Base-by-base conservation (phyloP, 2,888 invertebrate species). In the Melanargia galathea region DNA sequence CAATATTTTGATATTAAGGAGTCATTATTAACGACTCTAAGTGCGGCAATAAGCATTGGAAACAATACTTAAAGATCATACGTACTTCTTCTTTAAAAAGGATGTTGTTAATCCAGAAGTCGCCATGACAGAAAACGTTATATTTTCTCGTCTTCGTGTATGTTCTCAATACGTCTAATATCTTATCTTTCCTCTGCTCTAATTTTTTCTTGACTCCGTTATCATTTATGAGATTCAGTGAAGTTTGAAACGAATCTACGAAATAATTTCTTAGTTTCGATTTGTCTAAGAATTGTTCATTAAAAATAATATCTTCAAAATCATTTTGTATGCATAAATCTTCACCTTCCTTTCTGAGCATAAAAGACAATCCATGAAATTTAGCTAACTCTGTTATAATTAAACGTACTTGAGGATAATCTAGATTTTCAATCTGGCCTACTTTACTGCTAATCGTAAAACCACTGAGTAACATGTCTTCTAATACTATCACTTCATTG, bases 121-220 rank as follows among this genome's bases (percentile, higher is more conserved):
- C 90, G 22, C 90, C 89, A 57, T 90, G 90, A 67, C 89, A 89
- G 33, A 90, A 72, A 13, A 87, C 88, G 66, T 79, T 87, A 26
- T 70, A 75, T 16, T 77, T 76, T 33, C 72, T 73, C 11, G 86
- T 80, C 61, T 73, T 72, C 0, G 77, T 75, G 63, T 80, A 90
- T 20, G 66, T 68, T 74, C 79, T 82, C 60, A 90, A 72, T 40
- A 86, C 63, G 0, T 83, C 71, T 57, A 88, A 72, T 24, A 90
- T 68, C 48, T 78, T 80, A 1, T 71, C 64, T 66, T 77, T 72
- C 20, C 84, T 69, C 52, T 68, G 66, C 26, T 76, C 72, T 24
- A 90, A 70, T 69, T 81, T 81, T 4, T 71, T 77, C 62, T 71
- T 86, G 0, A 76, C 78, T 8, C 80, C 75, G 1, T 66, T 63